Evolutionary conservation across 2,113 vertebrate genomes (phyloP).

Genomic region (Taurulus bubalis): DNA sequence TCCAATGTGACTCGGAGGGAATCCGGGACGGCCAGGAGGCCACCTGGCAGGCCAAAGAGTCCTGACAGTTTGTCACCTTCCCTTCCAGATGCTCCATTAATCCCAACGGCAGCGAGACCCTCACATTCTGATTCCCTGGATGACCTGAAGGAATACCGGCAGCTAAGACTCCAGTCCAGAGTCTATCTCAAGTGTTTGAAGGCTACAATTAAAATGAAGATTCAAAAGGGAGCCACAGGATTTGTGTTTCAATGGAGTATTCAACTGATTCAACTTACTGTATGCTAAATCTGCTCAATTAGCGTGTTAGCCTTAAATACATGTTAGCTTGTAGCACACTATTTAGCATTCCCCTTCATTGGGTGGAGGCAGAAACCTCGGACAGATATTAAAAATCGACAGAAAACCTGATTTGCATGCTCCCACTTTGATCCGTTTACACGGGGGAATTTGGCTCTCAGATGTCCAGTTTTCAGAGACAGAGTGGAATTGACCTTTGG

Average conservation of each 20-base stretch:
- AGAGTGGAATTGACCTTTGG: not conserved
- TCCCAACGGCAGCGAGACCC: not conserved
- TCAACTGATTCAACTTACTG: not conserved
- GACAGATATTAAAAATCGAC: not conserved
- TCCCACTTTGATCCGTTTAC: not conserved
- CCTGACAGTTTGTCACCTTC: conserved; percentile 51
- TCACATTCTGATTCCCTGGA: not conserved
- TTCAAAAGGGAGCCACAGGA: not conserved
- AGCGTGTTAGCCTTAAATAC: not conserved
- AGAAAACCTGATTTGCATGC: not conserved
- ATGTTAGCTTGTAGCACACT: not conserved
- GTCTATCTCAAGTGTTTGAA: not conserved
- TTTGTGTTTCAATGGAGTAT: not conserved
- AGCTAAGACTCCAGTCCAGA: not conserved
- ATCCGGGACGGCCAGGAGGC: conserved; percentile 8
- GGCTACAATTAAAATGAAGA: not conserved
- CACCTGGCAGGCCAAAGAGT: conserved; percentile 41
- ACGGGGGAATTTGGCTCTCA: not conserved
- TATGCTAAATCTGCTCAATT: not conserved
- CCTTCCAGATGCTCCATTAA: conserved; percentile 41
- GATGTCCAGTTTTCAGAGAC: not conserved
- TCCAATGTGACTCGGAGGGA: conserved; percentile 47
- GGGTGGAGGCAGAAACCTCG: not conserved
- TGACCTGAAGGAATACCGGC: not conserved
- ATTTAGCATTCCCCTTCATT: not conserved